A percentile compares a stretch with the other conserved stretches of the same genome.
Conservation (phyloP, 64 coral and sea anemone species). For the Stichodactyla mertensii region DNA sequence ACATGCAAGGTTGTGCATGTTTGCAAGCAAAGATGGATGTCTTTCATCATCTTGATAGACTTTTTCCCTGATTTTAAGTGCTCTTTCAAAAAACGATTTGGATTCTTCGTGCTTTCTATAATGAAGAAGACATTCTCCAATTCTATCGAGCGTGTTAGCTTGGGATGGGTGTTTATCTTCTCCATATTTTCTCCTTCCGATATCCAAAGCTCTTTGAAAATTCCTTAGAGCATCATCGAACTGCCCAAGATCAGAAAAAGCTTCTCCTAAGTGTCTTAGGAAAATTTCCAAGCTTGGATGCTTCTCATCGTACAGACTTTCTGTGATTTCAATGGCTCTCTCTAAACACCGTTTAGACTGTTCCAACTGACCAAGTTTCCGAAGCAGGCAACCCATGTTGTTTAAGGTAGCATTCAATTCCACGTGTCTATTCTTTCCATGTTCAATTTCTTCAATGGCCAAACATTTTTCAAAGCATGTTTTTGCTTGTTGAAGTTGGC, state of each 20-base stretch:
- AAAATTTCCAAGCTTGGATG: not conserved
- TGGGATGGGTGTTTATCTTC: not conserved
- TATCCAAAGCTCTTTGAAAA: not conserved
- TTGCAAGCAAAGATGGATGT: not conserved
- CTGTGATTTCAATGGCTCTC: not conserved
- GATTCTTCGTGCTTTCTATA: slow-evolving; percentile 2
- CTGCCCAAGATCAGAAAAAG: not conserved
- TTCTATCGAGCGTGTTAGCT: not conserved
- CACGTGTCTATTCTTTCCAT: not conserved
- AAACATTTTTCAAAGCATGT: not conserved
- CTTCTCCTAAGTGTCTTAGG: not conserved
- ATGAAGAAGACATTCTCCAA: not conserved
- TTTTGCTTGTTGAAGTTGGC: not conserved
- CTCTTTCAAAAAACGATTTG: not conserved
- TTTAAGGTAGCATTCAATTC: not conserved
- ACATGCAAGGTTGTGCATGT: not conserved
- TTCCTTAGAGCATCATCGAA: not conserved
- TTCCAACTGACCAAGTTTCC: not conserved
- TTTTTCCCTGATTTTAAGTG: not conserved
- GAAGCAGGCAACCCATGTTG: not conserved
- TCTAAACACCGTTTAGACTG: not conserved
- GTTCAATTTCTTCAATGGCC: not conserved
- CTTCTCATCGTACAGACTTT: not conserved
- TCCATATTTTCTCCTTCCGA: not conserved
- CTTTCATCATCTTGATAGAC: not conserved